Base-by-base conservation (phyloP, 2,888 invertebrate species). In the Autographa pulchrina region DNA sequence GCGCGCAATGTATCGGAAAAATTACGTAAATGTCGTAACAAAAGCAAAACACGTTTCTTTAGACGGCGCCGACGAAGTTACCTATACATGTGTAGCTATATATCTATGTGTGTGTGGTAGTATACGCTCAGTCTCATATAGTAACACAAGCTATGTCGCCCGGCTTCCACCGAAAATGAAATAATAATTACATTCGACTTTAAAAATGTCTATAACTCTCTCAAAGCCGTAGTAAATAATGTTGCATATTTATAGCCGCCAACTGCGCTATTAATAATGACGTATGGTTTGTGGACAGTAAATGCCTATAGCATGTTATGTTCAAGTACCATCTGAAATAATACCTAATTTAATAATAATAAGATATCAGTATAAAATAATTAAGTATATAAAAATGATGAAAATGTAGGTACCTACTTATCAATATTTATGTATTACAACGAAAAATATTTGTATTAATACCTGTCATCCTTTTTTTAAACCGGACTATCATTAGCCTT, bases 1-100 rank as follows among this genome's bases (percentile, higher is more conserved):
- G 31, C 62, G 56, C 60, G 74, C 65, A 79, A 81, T 79, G 75
- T 82, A 70, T 79, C 43, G 77, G 75, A 77, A 81, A 73, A 61
- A 69, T 68, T 62, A 43, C 59, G 54, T 54, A 25, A 54, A 70
- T 56, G 52, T 70, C 62, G 67, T 66, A 56, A 67, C 65, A 72
- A 62, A 38, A 41, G 25, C 13, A 31, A 70, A 41, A 32, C 48
- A 60, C 31, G 35, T 63, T 74, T 73, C 56, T 62, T 9, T 18
- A 18, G 54, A 54, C 63, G 63, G 32, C 20, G 52, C 38, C 63
- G 25, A 13, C n/a, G 25, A 38, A 25, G 14, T 52, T 35, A 48
- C 48, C 48, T n/a, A 0, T 13, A 41, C 8, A 31, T 59, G 25
- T 25, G 25, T 25, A 25, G 25, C 2, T 25, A 25, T 3, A 25